Conservation (phyloP, 35 echinoderm and acorn worm genomes). For the Hemicentrotus pulcherrimus region DNA sequence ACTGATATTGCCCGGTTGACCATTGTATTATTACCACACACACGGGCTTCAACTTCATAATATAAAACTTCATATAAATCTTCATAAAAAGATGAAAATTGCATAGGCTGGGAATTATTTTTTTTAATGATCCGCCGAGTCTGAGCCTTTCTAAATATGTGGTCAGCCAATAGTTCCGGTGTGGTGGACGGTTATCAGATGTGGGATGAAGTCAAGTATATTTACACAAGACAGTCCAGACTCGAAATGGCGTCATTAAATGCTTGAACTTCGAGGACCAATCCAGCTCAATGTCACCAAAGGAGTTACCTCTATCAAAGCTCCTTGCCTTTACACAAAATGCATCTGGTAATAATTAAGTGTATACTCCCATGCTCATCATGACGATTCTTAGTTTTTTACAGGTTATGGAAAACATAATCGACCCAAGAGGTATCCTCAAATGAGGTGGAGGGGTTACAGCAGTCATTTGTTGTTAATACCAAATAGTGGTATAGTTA, state of each 20-base stretch:
- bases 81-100: slow-evolving; percentile 15
- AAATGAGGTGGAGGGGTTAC: too few species aligned
- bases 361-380: too few species aligned
- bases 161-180: slow-evolving; percentile 39
- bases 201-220: slow-evolving; percentile 4
- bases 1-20: neutral
- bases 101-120: neutral
- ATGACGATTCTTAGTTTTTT: too few species aligned
- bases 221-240: slow-evolving; percentile 33
- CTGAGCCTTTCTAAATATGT: slow-evolving; percentile 19
- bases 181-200: slow-evolving; percentile 35
- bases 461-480: too few species aligned
- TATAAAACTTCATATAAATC: neutral
- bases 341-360: too few species aligned
- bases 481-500: too few species aligned
- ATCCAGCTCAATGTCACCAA: neutral
- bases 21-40: neutral
- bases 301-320: too few species aligned
- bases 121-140: neutral
- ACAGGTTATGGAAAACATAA: too few species aligned
- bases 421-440: too few species aligned
- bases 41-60: neutral
- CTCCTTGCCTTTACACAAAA: too few species aligned
- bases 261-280: slow-evolving; percentile 7
- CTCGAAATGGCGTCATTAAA: neutral